Percentiles rank a stretch among this genome's conserved stretches.
Evolutionary conservation across 2,797 vertebrate species (phyloP).

Genomic region (Microctenopoma stevenorrisi): DNA sequence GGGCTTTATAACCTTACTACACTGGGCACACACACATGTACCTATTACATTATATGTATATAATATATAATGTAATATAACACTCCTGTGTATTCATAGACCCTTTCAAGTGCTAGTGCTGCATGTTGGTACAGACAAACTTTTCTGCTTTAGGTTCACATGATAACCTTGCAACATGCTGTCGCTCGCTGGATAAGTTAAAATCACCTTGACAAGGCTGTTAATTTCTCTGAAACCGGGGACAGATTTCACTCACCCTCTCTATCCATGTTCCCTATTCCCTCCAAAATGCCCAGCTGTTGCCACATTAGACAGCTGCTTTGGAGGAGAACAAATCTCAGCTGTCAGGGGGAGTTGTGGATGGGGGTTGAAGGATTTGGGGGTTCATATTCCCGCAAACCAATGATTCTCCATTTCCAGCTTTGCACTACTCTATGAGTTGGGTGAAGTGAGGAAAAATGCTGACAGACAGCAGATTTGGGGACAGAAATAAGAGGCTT

Average conservation of each 20-base stretch:
- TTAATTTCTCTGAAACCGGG: constrained; percentile 71
- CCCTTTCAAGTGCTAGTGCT: neutral
- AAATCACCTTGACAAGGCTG: constrained; percentile 69
- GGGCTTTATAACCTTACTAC: constrained; percentile 44
- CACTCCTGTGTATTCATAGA: constrained; percentile 12
- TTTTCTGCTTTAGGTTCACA: constrained; percentile 13
- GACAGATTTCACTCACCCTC: constrained; percentile 49
- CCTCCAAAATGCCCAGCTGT: constrained; percentile 85
- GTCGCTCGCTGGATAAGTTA: constrained; percentile 48
- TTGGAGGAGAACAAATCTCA: constrained; percentile 79
- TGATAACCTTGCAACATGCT: constrained; percentile 22
- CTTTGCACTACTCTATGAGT: constrained; percentile 7
- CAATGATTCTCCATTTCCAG: constrained; percentile 45
- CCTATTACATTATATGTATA: too few species aligned
- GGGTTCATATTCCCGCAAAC: constrained; percentile 49
- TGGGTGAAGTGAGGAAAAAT: constrained; percentile 62
- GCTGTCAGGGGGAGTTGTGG: constrained; percentile 70
- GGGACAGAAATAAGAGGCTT: constrained; percentile 49
- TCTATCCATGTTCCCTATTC: constrained; percentile 62
- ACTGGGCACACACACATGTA: constrained; percentile 1
- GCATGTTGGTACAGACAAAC: constrained; percentile 11
- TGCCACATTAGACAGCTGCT: constrained; percentile 79
- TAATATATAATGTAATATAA: constrained; percentile 8
- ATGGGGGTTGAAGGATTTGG: constrained; percentile 55
- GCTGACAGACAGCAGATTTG: constrained; percentile 70